Base-by-base conservation (phyloP, 2,113 vertebrate genomes). In the Sinocyclocheilus anshuiensis region DNA sequence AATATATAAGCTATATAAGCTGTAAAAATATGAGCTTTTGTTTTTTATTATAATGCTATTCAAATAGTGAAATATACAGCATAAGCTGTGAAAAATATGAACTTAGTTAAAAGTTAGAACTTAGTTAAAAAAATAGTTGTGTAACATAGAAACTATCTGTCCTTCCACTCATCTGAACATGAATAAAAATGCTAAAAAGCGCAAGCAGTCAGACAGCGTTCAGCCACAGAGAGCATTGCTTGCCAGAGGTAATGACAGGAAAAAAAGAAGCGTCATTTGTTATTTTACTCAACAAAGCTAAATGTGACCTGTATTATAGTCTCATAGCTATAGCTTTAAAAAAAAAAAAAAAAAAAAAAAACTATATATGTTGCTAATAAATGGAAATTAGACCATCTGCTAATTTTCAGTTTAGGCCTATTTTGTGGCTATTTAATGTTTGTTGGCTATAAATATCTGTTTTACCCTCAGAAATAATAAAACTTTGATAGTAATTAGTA, bases 241-340 rank as follows among this genome's bases (percentile, higher is more conserved):
- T 75, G 71, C 11, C 39, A 45, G 22, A 13, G 72, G 39, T 75
- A 48, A 75, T 48, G 69, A 39, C 33, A 22, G 4, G 69, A 6
- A 16, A 75, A 72, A 75, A 48, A 48, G 22, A 9, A 75, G 72
- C 72, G 15, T 48, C 1, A 75, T 75, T 75, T 61, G 36, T 6
- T 72, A 72, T 72, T 39, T 72, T 20, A 72, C 69, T 72, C 33
- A 39, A 18, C 33, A 72, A 39, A 72, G 69, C 42, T 75, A 75
- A 75, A 75, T 48, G n/a, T 26, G 36, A 45, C 11, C 12, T 74
- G 11, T 74, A 45, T n/a, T 12, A 13, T 45, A 74, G 11, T 74
- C 57, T 61, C 0, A 69, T 33, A 36, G 7, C 1, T 67, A 13
- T 67, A 53, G 50, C 6, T 53, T 4, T 61, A 1, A 59, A 26